phyloP scores from a whole-genome alignment of 2,113 vertebrate species.

The Ornithorhynchus anatinus region DNA sequence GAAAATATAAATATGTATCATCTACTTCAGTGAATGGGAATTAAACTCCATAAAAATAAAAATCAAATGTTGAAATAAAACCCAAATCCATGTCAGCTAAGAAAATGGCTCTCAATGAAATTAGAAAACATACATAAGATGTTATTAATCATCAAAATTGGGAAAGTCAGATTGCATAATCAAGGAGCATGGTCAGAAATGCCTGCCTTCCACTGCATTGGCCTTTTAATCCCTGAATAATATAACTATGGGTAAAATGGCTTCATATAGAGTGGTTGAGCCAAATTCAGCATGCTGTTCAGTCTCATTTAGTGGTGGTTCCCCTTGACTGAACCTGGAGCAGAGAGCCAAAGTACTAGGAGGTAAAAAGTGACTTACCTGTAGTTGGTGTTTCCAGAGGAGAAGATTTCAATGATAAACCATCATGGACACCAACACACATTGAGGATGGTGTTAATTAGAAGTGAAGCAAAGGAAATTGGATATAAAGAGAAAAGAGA shows the following conservation, averaged over 20 bases:
- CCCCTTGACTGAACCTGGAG: no score
- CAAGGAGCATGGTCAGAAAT: no score
- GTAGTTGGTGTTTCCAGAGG: conserved; percentile 31
- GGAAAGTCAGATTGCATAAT: no score
- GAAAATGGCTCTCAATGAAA: no score
- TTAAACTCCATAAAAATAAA: no score
- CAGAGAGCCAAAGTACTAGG: not conserved
- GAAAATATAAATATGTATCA: no score
- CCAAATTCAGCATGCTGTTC: conserved; percentile 16
- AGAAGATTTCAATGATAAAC: conserved; percentile 7
- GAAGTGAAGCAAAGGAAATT: conserved; percentile 35
- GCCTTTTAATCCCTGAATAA: not conserved
- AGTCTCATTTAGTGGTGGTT: no score
- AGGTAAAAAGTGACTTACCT: conserved; percentile 60
- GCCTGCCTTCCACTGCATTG: conserved; percentile 4
- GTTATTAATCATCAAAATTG: no score
- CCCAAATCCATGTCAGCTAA: no score
- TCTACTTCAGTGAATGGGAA: no score
- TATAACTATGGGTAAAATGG: not conserved
- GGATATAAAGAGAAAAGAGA: not conserved
- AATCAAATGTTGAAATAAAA: no score
- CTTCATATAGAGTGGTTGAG: not conserved
- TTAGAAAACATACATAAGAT: no score
- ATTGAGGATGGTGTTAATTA: not conserved
- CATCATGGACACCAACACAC: conserved; percentile 11